Conservation (phyloP, 30 jellyfish, hydroid and myxozoan species). For the Aurelia coerulea region DNA sequence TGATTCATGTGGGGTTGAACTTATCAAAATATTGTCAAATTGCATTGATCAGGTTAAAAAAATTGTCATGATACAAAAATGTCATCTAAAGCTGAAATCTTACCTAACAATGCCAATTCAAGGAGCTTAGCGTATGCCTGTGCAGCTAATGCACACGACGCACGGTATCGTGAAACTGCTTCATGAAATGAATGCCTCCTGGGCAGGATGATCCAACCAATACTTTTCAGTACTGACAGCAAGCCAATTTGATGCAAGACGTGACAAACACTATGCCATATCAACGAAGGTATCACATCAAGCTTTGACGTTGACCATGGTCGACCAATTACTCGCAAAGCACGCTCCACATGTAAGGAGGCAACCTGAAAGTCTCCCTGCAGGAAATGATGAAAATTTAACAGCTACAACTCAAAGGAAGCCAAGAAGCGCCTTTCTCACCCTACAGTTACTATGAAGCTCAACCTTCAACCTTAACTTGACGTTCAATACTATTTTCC, state of each 20-base stretch:
- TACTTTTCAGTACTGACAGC: conserved; percentile 44
- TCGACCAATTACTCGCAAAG: conserved; percentile 67
- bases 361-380: conserved; percentile 62
- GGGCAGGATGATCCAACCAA: conserved; percentile 78
- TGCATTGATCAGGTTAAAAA: no score
- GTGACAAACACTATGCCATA: conserved; percentile 65
- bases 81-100: background rate
- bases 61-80: no score
- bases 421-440: no score
- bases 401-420: no score
- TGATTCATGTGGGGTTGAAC: no score
- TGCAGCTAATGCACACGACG: conserved; percentile 57
- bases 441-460: no score
- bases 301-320: conserved; percentile 65
- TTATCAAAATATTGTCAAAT: no score
- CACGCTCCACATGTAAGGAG: conserved; percentile 46
- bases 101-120: conserved; percentile 40
- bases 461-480: no score
- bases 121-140: conserved; percentile 60
- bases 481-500: no score
- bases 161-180: conserved; percentile 37
- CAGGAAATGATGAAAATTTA: background rate
- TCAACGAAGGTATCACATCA: conserved; percentile 49
- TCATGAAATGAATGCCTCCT: conserved; percentile 57
- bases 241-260: conserved; percentile 60